Conservation (phyloP, 2,888 invertebrate genomes). For the Heteromurus nitidus region DNA sequence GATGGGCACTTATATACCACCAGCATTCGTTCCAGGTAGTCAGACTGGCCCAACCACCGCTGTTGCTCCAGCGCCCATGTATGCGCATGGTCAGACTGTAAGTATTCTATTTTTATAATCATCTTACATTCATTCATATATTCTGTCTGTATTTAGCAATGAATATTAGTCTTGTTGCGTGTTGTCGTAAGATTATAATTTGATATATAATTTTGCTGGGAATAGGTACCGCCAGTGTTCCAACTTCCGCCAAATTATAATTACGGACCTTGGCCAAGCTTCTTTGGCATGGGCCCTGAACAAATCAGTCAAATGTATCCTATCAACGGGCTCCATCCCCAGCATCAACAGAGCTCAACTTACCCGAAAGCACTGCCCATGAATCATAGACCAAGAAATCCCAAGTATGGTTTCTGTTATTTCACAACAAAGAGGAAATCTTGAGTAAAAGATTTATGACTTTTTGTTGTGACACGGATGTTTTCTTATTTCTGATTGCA, state of each 20-base stretch:
- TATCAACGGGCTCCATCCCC: constrained; percentile 84
- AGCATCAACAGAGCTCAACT: constrained; percentile 79
- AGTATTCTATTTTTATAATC: no score
- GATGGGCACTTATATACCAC: constrained; percentile 64
- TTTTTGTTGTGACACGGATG: not conserved
- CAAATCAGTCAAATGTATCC: constrained; percentile 82
- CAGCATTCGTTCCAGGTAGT: constrained; percentile 70
- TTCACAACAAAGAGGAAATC: no score
- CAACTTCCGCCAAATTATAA: constrained; percentile 72
- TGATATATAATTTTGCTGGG: not conserved
- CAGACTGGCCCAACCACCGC: constrained; percentile 76
- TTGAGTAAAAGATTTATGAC: no score
- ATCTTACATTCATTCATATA: no score
- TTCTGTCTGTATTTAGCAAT: no score
- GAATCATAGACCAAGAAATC: constrained; percentile 69
- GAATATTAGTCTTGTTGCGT: no score
- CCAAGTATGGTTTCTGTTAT: no score
- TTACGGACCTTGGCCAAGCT: constrained; percentile 65
- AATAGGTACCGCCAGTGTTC: constrained; percentile 73
- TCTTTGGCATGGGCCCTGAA: constrained; percentile 59
- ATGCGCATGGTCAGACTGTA: constrained; percentile 74
- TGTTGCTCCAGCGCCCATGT: constrained; percentile 78
- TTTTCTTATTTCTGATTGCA: constrained; percentile 17
- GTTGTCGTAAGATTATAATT: no score
- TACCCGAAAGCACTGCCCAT: constrained; percentile 75